phyloP scores from a whole-genome alignment of 92 coral and sea anemone species.

The Bergia puertoricense region DNA sequence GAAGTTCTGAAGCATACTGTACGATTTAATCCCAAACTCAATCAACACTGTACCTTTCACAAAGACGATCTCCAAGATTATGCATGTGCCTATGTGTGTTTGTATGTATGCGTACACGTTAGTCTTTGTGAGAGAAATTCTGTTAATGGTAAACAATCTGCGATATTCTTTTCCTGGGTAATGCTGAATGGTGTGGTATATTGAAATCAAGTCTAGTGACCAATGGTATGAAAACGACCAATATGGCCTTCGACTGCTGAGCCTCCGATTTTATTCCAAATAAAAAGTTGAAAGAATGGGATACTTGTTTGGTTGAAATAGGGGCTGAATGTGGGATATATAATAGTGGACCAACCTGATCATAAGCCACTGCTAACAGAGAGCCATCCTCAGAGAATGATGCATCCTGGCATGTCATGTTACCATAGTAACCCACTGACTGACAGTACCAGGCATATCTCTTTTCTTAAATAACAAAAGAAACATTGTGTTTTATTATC shows the following conservation, averaged over 20 bases:
- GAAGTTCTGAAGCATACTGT: too few species aligned
- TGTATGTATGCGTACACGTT: too few species aligned
- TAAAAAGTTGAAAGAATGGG: background rate
- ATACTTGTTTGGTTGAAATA: background rate
- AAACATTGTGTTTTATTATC: background rate
- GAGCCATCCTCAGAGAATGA: slow-evolving; percentile 94
- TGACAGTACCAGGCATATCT: slow-evolving; percentile 83
- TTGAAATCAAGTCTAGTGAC: slow-evolving; percentile 46
- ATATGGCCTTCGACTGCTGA: slow-evolving; percentile 60
- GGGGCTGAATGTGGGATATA: background rate
- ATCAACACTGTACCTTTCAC: too few species aligned
- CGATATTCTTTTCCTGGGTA: slow-evolving; percentile 72
- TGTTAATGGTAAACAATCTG: background rate
- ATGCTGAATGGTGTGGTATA: slow-evolving; percentile 52
- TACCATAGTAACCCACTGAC: slow-evolving; percentile 92
- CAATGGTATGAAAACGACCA: slow-evolving; percentile 45
- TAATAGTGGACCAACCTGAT: slow-evolving; percentile 55
- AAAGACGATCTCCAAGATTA: too few species aligned
- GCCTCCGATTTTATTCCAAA: slow-evolving; percentile 19
- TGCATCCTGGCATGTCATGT: slow-evolving; percentile 76
- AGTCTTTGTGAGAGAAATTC: background rate
- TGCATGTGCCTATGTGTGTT: too few species aligned
- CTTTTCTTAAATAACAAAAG: slow-evolving; percentile 39
- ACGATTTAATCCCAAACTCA: too few species aligned
- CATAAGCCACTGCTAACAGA: slow-evolving; percentile 84